phyloP scores from a whole-genome alignment of 2,888 invertebrate species.

The Eristalis tenax region DNA sequence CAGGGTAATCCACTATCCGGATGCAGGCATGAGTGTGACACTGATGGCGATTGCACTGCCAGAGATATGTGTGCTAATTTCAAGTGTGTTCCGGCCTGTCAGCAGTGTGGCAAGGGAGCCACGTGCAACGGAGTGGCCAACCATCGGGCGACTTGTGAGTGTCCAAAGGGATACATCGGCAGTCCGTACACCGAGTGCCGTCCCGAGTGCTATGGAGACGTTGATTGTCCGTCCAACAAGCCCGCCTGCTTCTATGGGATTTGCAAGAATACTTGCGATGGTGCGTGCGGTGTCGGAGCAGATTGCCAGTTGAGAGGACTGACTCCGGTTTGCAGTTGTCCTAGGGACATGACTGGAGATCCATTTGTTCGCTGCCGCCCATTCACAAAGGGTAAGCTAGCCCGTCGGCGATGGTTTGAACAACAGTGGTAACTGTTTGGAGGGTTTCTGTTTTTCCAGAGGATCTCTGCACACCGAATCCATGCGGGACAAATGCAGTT shows the following conservation, averaged over 20 bases:
- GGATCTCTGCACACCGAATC: conserved; percentile 92
- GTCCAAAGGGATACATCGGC: conserved; percentile 91
- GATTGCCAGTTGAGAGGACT: conserved; percentile 88
- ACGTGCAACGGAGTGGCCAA: conserved; percentile 88
- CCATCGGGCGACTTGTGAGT: conserved; percentile 90
- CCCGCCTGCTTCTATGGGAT: conserved; percentile 91
- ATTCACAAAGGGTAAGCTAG: conserved; percentile 86
- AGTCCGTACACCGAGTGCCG: conserved; percentile 89
- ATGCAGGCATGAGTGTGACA: conserved; percentile 92
- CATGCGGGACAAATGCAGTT: conserved; percentile 86
- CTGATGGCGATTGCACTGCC: conserved; percentile 87
- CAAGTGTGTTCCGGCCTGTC: conserved; percentile 89
- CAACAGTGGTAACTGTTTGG: background rate
- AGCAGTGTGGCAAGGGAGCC: conserved; percentile 89
- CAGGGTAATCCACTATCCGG: conserved; percentile 89
- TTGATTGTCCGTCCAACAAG: conserved; percentile 89
- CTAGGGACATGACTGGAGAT: conserved; percentile 92
- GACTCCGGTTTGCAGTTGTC: conserved; percentile 93
- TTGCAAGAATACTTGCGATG: conserved; percentile 91
- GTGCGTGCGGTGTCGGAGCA: conserved; percentile 90
- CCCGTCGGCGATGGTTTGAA: conserved; percentile 48
- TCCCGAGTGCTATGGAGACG: conserved; percentile 90
- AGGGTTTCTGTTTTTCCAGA: conserved; percentile 81
- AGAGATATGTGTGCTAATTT: conserved; percentile 87
- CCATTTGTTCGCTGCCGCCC: conserved; percentile 91